Evolutionary conservation across 2,113 vertebrate species (phyloP).

Genomic region (Dissostichus mawsoni): DNA sequence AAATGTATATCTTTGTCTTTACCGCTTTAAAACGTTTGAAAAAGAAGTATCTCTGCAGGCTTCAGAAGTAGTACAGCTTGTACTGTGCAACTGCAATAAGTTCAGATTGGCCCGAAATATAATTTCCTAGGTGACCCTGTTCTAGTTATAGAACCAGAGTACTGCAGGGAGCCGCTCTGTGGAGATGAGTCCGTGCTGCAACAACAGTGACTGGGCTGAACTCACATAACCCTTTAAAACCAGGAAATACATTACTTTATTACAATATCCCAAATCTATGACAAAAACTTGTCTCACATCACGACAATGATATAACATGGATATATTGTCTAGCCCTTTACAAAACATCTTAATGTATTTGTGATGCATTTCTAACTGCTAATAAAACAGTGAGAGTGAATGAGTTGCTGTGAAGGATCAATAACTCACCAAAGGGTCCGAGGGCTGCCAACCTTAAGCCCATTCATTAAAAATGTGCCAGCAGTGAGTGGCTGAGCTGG

Average conservation of each 20-base stretch:
- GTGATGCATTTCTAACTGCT: conserved; percentile 31
- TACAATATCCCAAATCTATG: no score
- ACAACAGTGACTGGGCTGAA: conserved; percentile 21
- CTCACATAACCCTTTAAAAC: neutral
- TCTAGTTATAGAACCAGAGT: conserved; percentile 66
- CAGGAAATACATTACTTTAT: no score
- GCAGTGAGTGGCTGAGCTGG: conserved; percentile 54
- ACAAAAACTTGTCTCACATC: no score
- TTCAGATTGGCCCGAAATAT: conserved; percentile 76
- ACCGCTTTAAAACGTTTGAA: conserved; percentile 16
- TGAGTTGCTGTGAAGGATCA: conserved; percentile 42
- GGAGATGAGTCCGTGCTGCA: conserved; percentile 13
- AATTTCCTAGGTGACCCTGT: conserved; percentile 79
- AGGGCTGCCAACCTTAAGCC: conserved; percentile 42
- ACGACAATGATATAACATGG: no score
- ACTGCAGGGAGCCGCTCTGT: conserved; percentile 32
- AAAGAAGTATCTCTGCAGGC: conserved; percentile 21
- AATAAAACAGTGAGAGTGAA: conserved; percentile 15
- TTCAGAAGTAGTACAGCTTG: conserved; percentile 73
- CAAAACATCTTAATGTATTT: neutral
- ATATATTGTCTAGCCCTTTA: no score
- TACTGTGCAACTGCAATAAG: conserved; percentile 60
- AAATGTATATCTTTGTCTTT: neutral
- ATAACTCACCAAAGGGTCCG: conserved; percentile 63
- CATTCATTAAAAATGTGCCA: conserved; percentile 66